These are phyloP conservation scores for Falco concolor DNA, from an alignment of 2,797 vertebrate genomes.

Conservation along the genomic window DNA sequence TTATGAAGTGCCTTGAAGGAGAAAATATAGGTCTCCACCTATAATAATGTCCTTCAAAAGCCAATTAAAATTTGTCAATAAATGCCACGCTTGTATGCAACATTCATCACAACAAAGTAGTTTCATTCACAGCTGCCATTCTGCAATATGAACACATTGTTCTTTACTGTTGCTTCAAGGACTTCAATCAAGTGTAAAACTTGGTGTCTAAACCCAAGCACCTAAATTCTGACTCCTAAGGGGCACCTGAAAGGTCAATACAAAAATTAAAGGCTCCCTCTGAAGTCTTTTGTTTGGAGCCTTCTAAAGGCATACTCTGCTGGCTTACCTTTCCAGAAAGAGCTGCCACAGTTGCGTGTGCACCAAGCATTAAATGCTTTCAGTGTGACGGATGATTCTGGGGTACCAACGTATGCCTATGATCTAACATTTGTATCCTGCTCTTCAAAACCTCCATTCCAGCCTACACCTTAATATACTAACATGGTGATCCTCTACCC, in stretches of 20 bases:
- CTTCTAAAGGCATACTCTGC: neutral
- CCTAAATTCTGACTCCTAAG: neutral
- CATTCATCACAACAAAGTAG: neutral
- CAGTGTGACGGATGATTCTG: neutral
- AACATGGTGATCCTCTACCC: neutral
- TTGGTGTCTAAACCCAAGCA: neutral
- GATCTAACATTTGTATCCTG: neutral
- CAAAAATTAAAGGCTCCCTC: neutral
- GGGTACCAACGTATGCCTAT: accelerated
- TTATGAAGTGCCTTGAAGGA: neutral
- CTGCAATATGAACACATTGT: neutral
- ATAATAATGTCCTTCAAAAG: neutral
- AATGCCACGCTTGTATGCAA: neutral
- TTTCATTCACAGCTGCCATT: neutral
- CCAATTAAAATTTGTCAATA: neutral
- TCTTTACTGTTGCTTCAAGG: neutral
- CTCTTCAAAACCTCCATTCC: neutral
- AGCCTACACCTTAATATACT: neutral
- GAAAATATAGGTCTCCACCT: neutral
- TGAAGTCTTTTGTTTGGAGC: neutral
- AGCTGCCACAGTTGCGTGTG: neutral
- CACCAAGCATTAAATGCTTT: neutral
- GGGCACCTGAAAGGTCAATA: neutral
- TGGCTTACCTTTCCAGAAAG: neutral
- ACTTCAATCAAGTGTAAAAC: neutral